phyloP scores from a whole-genome alignment of 2,888 invertebrate genomes.

The Sesamia inferens region DNA sequence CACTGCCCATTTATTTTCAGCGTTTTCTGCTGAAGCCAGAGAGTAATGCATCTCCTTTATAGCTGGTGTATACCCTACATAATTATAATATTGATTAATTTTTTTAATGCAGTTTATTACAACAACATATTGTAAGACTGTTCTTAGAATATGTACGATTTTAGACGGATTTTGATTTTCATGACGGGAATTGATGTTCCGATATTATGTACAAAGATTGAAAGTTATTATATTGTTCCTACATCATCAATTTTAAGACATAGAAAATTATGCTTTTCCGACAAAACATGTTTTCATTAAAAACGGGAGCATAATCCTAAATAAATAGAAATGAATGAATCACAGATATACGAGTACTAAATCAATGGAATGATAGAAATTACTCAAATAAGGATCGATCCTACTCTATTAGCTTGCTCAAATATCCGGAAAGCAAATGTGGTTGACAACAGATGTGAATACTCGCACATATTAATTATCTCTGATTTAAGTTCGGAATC shows the following conservation, averaged over 20 bases:
- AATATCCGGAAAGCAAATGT: no score
- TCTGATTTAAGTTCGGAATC: no score
- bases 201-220: no score
- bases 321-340: neutral
- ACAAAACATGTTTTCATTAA: neutral
- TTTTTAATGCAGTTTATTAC: neutral
- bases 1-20: slow-evolving; percentile 1
- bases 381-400: no score
- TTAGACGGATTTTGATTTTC: no score
- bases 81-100: no score
- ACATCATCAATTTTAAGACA: neutral
- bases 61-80: neutral
- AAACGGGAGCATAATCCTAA: neutral
- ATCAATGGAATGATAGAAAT: no score
- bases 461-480: no score
- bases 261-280: neutral
- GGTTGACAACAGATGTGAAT: no score
- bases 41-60: slow-evolving; percentile 13
- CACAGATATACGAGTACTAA: neutral
- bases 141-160: neutral
- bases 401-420: no score
- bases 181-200: no score
- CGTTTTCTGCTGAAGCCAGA: slow-evolving; percentile 7
- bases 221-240: neutral
- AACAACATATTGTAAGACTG: neutral